Conservation (phyloP, 2,113 vertebrate species). For the Anhinga anhinga region DNA sequence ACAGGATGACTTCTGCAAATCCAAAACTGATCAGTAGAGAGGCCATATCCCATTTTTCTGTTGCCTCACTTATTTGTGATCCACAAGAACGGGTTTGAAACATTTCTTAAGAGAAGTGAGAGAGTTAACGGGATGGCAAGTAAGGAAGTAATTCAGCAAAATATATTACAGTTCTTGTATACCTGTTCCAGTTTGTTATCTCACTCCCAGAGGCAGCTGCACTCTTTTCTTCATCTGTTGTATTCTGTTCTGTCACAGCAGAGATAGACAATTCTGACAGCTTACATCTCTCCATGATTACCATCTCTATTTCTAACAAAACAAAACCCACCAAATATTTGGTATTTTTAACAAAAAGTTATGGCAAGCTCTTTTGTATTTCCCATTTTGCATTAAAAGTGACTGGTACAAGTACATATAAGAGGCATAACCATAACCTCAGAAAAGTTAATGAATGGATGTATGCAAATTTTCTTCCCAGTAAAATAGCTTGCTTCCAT, state of each 20-base stretch:
- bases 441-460: neutral
- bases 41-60: neutral
- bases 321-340: neutral
- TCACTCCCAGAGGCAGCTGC: conserved; percentile 83
- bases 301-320: conserved; percentile 95
- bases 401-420: neutral
- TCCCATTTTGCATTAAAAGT: neutral
- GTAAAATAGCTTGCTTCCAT: neutral
- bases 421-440: neutral
- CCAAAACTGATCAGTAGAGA: neutral
- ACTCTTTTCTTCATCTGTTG: conserved; percentile 95
- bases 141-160: neutral
- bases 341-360: neutral
- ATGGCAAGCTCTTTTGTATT: neutral
- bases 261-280: conserved; percentile 73
- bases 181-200: conserved; percentile 85
- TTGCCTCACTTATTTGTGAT: neutral
- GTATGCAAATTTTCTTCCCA: neutral
- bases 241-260: conserved; percentile 89
- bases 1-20: neutral
- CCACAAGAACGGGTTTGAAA: neutral
- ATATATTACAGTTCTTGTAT: neutral
- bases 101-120: neutral
- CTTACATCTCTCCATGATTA: conserved; percentile 95
- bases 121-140: neutral